Evolutionary conservation across 2,888 invertebrate genomes (phyloP), one percentile per base, ranked within the genome.

Genomic region (Phorcus lineatus): DNA sequence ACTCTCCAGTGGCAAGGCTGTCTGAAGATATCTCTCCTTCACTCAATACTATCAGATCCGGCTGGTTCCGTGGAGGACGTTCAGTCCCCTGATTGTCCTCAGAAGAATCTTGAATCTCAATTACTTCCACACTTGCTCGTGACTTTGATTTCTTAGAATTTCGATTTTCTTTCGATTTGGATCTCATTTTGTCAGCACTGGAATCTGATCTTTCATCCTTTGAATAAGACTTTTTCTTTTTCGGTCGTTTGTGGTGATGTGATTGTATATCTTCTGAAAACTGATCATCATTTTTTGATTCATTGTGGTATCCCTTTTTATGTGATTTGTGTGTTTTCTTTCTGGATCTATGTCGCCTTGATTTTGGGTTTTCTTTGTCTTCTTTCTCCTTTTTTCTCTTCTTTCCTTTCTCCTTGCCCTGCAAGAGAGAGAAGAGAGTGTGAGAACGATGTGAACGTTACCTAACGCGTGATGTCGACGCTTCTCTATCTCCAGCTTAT

Each of bases 1-100:
- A 84, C 17, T 83, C 83, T n/a, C 79, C 83, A 28, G 82, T 79
- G 53, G 82, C 80, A 6, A 81, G 22, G 74, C 82, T 83, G n/a
- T 76, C 79, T 22, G 81, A 81, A 13, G 81, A 81, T 13, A 79
- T 81, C 17, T 77, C 77, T 31, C 47, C 53, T 19, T 74, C 74
- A 22, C 53, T 52, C 47, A 74, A 52, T n/a, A 22, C 40, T 47
- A 74, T 22, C 22, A 47, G 17, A n/a, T 74, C 40, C 47, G 47
- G 17, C 28, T 22, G 13, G 1, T 76, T 53, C 53, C 22, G 53
- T 4, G 36, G 16, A 54, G 40, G 13, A 55, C 47, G 54, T 22
- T 74, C 80, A 75, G 19, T 28, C 2, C 75, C 57, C n/a, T 40
- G 9, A 17, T 13, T 55, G 16, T 62, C 28, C 22, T 74, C 66